phyloP scores from a whole-genome alignment of 2,888 invertebrate species.

The Erannis defoliaria region DNA sequence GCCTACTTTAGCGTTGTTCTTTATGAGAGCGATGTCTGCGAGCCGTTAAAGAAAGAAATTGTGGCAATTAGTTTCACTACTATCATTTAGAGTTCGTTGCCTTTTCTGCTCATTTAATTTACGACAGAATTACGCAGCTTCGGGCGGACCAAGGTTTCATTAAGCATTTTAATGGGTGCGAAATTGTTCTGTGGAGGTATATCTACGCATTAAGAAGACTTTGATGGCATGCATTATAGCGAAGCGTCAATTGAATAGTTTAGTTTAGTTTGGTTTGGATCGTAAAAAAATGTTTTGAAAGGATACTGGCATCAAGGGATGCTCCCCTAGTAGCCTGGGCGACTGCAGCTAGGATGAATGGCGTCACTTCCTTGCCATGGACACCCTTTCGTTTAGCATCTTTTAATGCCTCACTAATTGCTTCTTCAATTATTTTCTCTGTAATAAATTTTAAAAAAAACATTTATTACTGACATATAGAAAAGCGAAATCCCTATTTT shows the following conservation, averaged over 20 bases:
- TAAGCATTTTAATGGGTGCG: conserved; percentile 61
- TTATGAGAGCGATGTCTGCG: conserved; percentile 95
- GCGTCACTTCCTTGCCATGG: conserved; percentile 96
- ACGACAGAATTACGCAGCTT: conserved; percentile 59
- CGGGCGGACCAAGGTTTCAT: conserved; percentile 57
- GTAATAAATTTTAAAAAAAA: conserved; percentile 42
- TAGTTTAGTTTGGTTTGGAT: too few relatives aligned
- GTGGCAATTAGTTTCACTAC: conserved; percentile 67
- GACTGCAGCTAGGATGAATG: conserved; percentile 94
- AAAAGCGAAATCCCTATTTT: too few relatives aligned
- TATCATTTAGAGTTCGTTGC: conserved; percentile 65
- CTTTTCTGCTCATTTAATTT: conserved; percentile 67
- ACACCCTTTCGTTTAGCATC: conserved; percentile 88
- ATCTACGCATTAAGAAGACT: conserved; percentile 24
- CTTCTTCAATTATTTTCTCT: conserved; percentile 88
- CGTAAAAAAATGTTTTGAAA: conserved; percentile 68
- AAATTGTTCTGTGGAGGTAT: conserved; percentile 51
- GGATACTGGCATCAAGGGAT: conserved; percentile 95
- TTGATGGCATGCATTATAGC: conserved; percentile 14
- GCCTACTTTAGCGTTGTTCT: conserved; percentile 96
- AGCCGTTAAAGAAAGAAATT: conserved; percentile 73
- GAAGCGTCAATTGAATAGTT: conserved; percentile 21
- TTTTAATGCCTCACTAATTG: conserved; percentile 90
- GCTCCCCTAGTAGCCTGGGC: conserved; percentile 92
- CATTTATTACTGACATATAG: background rate